Evolutionary conservation across 2,113 vertebrate species (phyloP).

Genomic region (Scatophagus argus): DNA sequence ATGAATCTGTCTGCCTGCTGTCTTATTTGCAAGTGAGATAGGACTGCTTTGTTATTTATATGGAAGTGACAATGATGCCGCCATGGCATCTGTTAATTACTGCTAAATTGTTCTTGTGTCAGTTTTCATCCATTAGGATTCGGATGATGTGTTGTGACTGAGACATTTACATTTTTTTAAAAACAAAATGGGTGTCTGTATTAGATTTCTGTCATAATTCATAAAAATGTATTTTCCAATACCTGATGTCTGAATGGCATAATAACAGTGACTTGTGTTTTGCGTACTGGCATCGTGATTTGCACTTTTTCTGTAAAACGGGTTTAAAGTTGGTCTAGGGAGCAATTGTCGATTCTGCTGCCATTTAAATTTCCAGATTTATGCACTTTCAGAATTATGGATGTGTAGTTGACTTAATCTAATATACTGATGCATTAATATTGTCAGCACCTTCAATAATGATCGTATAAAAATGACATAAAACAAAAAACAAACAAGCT

Average conservation of each 20-base stretch:
- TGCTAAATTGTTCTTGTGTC: constrained; percentile 20
- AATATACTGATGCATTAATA: not conserved
- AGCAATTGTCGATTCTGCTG: constrained; percentile 1
- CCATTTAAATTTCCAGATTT: constrained; percentile 3
- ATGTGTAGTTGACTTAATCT: constrained; percentile 7
- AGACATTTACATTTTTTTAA: constrained; percentile 7
- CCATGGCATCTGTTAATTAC: constrained; percentile 50
- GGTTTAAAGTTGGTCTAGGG: constrained; percentile 5
- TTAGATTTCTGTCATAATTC: not conserved
- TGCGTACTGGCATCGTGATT: not conserved
- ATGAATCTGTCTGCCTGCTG: not conserved
- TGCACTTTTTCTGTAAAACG: not conserved
- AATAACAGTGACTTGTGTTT: constrained; percentile 36
- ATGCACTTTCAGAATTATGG: constrained; percentile 7
- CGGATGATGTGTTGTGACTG: constrained; percentile 9
- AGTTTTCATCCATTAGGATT: constrained; percentile 39
- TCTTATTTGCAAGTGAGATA: constrained; percentile 12
- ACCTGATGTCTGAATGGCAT: not conserved
- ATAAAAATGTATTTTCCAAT: constrained; percentile 22
- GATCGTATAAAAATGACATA: not conserved
- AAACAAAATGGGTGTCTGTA: not conserved
- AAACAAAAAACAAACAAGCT: constrained; percentile 6
- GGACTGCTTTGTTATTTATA: not conserved
- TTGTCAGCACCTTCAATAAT: constrained; percentile 2
- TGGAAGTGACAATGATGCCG: constrained; percentile 15